Conservation (phyloP, 1,140 invertebrate genomes). For the Nymphalis io region DNA sequence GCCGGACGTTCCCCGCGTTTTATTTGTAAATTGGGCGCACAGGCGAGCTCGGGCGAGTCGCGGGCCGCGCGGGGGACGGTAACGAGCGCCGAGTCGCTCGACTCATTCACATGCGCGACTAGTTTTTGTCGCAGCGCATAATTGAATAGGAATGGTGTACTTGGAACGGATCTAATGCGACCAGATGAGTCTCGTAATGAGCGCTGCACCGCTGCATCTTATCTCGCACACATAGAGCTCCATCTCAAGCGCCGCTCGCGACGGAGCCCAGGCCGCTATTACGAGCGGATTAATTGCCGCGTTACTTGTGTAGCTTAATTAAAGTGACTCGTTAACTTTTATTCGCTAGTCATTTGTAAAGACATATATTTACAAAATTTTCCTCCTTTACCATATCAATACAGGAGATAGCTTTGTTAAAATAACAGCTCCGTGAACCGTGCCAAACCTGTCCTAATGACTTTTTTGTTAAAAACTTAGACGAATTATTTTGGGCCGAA, state of each 20-base stretch:
- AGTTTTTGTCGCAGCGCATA: constrained; percentile 71
- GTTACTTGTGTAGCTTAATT: constrained; percentile 17
- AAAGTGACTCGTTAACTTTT: constrained; percentile 21
- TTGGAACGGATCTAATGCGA: constrained; percentile 67
- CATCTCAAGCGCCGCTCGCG: background rate
- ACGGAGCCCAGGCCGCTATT: background rate
- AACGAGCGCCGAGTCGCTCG: constrained; percentile 40
- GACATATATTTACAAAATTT: constrained; percentile 8
- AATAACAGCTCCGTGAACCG: background rate
- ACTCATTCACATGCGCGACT: constrained; percentile 72
- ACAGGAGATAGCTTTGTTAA: background rate
- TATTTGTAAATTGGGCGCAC: constrained; percentile 76
- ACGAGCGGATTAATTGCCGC: constrained; percentile 1
- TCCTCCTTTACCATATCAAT: background rate
- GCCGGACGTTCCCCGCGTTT: constrained; percentile 75
- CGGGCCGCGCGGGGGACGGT: constrained; percentile 15
- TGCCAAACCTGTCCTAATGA: background rate
- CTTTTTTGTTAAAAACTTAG: background rate
- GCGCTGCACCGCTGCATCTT: constrained; percentile 20
- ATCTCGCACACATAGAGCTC: constrained; percentile 7
- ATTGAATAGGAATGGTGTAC: constrained; percentile 72
- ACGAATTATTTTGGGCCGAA: constrained; percentile 12
- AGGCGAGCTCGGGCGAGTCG: constrained; percentile 4
- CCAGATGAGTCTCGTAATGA: constrained; percentile 52
- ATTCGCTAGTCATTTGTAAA: constrained; percentile 13